Evolutionary conservation across 2,113 vertebrate species (phyloP), one percentile per base, ranked within the genome.

Genomic region (Scophthalmus maximus): DNA sequence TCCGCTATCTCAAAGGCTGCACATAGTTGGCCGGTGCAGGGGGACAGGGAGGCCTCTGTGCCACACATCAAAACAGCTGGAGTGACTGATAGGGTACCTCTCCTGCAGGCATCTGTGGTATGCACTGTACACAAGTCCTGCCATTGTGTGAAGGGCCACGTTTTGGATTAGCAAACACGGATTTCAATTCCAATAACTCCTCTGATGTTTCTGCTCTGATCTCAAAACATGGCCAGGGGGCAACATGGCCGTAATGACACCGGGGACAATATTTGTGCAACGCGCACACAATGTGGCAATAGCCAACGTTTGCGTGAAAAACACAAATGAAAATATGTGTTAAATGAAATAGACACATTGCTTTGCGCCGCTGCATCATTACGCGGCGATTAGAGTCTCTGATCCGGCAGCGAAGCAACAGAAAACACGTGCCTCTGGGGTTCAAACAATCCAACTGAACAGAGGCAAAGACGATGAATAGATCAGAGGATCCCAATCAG

Each of bases 61-160:
- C 56, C 89, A 61, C 73, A 88, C 79, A 88, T 89, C 83, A 82
- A 88, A 91, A 90, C 87, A 89, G 85, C 89, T 89, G 87, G 87
- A 89, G 74, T 89, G 85, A 91, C 89, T 88, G 89, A 91, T 89
- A 78, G 89, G 79, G 77, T 77, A 70, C 76, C 79, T 71, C 87
- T 90, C 65, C 73, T 71, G 57, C 66, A 89, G 83, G 86, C 81
- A 92, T 92, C 68, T 55, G 4, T 20, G 88, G 88, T 82, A 92
- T 92, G 85, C 86, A 83, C 83, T 79, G 78, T 85, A 82, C 87
- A 92, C 85, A 92, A 89, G 85, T 84, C 69, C 56, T 49, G 67
- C 81, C 84, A 88, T 87, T 91, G 89, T 90, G 70, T 79, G 25
- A 63, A 66, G 40, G 69, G 51, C 55, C 68, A 25, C 40, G 40